Evolutionary conservation across 37 sponge, comb jelly and placozoan genomes (phyloP).

Genomic region (Bolinopsis microptera): DNA sequence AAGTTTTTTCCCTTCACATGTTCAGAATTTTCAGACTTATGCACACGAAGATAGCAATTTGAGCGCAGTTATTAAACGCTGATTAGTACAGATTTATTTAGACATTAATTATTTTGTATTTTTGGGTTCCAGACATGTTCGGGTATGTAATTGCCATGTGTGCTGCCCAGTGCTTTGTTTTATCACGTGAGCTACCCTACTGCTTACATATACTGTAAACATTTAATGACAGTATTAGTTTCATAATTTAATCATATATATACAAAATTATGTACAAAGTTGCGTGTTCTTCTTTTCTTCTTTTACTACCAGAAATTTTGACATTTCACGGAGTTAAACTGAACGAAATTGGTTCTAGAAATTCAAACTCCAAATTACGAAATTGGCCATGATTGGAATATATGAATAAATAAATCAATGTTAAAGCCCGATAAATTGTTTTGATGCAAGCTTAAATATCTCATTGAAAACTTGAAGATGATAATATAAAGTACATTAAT

Average conservation of each 20-base stretch:
- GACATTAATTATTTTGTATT: neutral
- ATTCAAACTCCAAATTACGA: too few relatives aligned
- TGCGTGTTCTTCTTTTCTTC: too few relatives aligned
- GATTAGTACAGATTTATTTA: neutral
- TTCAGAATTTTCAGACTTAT: neutral
- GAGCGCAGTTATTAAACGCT: neutral
- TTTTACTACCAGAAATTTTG: too few relatives aligned
- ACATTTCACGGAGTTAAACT: too few relatives aligned
- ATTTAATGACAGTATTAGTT: neutral
- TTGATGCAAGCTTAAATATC: too few relatives aligned
- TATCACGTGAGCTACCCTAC: neutral
- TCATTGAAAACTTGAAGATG: too few relatives aligned
- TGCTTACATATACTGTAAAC: slow-evolving; percentile 1
- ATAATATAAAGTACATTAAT: too few relatives aligned
- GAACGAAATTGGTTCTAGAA: too few relatives aligned
- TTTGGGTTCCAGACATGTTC: neutral
- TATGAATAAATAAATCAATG: too few relatives aligned
- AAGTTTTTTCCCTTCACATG: neutral
- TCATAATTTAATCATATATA: neutral
- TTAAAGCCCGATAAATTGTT: too few relatives aligned
- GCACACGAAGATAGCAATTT: neutral
- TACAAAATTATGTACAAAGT: too few relatives aligned
- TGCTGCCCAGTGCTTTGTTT: neutral
- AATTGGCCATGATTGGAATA: too few relatives aligned
- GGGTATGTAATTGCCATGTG: neutral